These are phyloP conservation scores for Nothobranchius kuhntae DNA, from an alignment of 2,113 vertebrate species.

Conservation along the genomic window DNA sequence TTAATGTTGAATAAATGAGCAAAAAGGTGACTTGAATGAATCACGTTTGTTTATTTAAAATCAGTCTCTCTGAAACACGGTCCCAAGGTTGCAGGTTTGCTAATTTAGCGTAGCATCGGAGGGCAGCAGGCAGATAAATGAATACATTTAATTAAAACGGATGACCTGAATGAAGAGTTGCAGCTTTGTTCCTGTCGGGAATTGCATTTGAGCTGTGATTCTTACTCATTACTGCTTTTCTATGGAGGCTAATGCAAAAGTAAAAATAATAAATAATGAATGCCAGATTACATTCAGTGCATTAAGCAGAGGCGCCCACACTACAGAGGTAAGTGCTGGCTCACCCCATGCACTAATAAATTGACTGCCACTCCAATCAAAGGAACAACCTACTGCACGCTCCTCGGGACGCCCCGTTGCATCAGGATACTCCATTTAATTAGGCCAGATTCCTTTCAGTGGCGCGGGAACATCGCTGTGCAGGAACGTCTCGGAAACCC, in stretches of 20 bases:
- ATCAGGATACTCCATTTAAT: slow-evolving; percentile 72
- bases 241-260: slow-evolving; percentile 22
- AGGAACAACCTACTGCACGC: slow-evolving; percentile 40
- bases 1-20: too few relatives aligned
- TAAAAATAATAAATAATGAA: slow-evolving; percentile 47
- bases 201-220: slow-evolving; percentile 1
- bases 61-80: not conserved
- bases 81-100: not conserved
- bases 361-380: slow-evolving; percentile 62
- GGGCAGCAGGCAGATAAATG: not conserved
- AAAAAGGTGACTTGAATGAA: too few relatives aligned
- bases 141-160: not conserved
- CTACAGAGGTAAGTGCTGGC: slow-evolving; percentile 26
- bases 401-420: slow-evolving; percentile 58
- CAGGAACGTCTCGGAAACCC: slow-evolving; percentile 56
- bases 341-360: slow-evolving; percentile 59
- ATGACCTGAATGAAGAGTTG: not conserved
- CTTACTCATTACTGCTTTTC: slow-evolving; percentile 15
- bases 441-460: slow-evolving; percentile 69
- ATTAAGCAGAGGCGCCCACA: slow-evolving; percentile 5
- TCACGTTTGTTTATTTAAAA: too few relatives aligned
- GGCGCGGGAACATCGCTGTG: slow-evolving; percentile 43
- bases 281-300: slow-evolving; percentile 23
- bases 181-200: not conserved
- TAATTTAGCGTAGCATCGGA: not conserved